Conservation (phyloP, 2,113 vertebrate species). For the Marmota monax region DNA sequence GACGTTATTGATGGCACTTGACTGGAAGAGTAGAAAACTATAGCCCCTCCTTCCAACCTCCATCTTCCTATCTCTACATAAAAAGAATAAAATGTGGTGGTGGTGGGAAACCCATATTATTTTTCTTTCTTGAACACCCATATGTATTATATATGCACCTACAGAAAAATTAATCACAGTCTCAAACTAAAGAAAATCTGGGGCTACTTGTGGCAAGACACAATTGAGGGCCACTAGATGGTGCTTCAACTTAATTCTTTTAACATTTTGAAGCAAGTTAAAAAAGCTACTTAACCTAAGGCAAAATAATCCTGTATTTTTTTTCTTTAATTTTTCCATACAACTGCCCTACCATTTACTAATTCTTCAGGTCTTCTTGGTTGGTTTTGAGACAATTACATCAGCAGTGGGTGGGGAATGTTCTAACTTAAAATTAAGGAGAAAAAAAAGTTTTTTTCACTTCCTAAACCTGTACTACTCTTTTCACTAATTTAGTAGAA, state of each 20-base stretch:
- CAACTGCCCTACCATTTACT: not conserved
- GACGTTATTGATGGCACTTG: not conserved
- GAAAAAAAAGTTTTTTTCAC: not conserved
- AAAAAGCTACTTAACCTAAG: conserved; percentile 2
- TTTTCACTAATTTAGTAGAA: conserved; percentile 47
- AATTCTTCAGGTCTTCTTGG: conserved; percentile 19
- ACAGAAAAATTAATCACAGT: not conserved
- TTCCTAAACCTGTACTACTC: not conserved
- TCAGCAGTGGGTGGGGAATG: not conserved
- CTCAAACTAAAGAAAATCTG: conserved; percentile 7
- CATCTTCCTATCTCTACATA: not conserved
- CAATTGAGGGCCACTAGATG: conserved; percentile 85
- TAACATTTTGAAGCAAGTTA: conserved; percentile 52
- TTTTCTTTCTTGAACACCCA: not conserved
- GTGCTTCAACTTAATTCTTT: conserved; percentile 83
- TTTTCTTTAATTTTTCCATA: conserved; percentile 27
- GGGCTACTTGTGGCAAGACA: conserved; percentile 52
- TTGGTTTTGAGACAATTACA: not conserved
- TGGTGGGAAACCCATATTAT: no score
- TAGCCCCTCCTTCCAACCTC: not conserved
- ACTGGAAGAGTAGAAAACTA: not conserved
- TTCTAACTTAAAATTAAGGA: conserved; percentile 34
- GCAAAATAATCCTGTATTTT: conserved; percentile 46
- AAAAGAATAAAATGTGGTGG: not conserved
- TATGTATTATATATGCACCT: not conserved